Conservation (phyloP, 2,113 vertebrate genomes). For the Apaloderma vittatum region DNA sequence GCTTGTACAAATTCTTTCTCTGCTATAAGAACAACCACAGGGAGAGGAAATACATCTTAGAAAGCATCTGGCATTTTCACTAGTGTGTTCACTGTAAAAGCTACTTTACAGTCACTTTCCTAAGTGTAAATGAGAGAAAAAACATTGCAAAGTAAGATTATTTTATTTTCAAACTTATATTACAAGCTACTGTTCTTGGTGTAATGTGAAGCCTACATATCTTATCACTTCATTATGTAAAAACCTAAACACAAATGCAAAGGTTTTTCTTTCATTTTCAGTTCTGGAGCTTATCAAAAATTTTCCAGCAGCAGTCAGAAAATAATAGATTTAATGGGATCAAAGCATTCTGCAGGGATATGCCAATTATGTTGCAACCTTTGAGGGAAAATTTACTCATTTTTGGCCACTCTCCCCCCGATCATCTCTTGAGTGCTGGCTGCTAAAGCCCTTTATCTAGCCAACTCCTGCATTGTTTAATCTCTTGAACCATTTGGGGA, state of each 20-base stretch:
- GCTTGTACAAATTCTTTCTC: background rate
- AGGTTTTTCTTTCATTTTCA: background rate
- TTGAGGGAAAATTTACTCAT: background rate
- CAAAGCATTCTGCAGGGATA: background rate
- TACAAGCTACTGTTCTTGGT: background rate
- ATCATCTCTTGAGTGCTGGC: background rate
- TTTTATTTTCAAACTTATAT: background rate
- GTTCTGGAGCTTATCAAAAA: background rate
- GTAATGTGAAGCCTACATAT: background rate
- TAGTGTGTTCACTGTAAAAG: background rate
- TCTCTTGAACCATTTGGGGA: background rate
- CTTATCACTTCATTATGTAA: background rate
- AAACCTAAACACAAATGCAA: background rate
- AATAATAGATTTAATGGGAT: background rate
- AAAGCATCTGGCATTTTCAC: background rate
- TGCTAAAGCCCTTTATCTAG: background rate
- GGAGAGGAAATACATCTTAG: background rate
- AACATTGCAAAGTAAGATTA: background rate
- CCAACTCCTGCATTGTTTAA: background rate
- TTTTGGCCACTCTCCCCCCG: background rate
- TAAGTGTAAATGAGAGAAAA: background rate
- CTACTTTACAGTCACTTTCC: background rate
- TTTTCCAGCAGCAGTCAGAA: background rate
- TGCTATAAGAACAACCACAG: background rate
- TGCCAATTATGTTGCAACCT: background rate